Conservation (phyloP, 64 coral and sea anemone species). For the Trachythela sp. region DNA sequence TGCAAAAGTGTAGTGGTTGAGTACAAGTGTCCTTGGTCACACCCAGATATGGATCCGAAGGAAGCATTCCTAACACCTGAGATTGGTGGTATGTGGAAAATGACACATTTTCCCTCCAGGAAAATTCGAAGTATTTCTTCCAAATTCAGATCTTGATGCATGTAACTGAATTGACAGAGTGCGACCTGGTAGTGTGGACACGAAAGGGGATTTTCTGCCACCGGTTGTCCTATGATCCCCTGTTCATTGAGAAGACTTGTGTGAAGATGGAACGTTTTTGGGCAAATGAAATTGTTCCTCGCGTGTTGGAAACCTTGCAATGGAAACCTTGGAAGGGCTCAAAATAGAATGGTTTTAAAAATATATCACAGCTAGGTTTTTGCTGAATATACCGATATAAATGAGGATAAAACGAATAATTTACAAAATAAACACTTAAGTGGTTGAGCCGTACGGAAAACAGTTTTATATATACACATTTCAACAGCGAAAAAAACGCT, state of each 20-base stretch:
- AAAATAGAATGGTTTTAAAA: too few species aligned
- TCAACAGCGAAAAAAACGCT: too few species aligned
- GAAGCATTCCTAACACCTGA: slow-evolving; percentile 3
- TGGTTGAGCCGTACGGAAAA: too few species aligned
- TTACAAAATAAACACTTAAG: too few species aligned
- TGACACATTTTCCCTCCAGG: not conserved
- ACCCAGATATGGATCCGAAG: not conserved
- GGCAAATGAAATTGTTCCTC: not conserved
- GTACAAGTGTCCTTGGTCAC: slow-evolving; percentile 9
- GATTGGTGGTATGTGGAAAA: not conserved
- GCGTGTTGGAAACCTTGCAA: not conserved
- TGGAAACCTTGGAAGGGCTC: too few species aligned
- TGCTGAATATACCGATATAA: too few species aligned
- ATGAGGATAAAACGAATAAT: too few species aligned
- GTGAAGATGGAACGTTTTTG: not conserved
- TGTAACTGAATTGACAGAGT: not conserved
- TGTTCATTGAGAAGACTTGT: not conserved
- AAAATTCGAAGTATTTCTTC: not conserved
- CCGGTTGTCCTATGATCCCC: not conserved
- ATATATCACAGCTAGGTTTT: too few species aligned
- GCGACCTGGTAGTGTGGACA: not conserved
- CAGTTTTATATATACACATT: too few species aligned
- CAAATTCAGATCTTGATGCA: not conserved
- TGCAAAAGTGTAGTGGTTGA: not conserved
- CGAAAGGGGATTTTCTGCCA: not conserved